These are phyloP conservation scores for Baryphthengus martii DNA, from an alignment of 2,113 vertebrate genomes.

Conservation along the genomic window DNA sequence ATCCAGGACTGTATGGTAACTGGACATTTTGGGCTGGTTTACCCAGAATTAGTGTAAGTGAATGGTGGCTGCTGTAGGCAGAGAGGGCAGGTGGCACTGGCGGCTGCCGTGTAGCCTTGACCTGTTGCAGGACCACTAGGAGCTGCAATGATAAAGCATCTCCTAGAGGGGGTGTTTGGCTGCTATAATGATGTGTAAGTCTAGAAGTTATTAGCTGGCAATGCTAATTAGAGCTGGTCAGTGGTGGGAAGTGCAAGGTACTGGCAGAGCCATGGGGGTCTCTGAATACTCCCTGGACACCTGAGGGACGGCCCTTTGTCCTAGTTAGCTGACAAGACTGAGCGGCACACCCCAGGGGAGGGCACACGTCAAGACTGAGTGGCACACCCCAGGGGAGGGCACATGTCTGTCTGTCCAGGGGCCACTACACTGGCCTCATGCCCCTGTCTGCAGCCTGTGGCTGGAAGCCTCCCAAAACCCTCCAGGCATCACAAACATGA, in stretches of 20 bases:
- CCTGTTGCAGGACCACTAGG: background rate
- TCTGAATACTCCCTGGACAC: fast-evolving
- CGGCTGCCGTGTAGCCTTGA: fast-evolving
- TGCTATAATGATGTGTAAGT: fast-evolving
- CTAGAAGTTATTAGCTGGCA: background rate
- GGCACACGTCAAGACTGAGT: background rate
- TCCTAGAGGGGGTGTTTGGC: background rate
- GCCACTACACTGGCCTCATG: fast-evolving
- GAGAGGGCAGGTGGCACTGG: background rate
- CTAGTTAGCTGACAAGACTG: background rate
- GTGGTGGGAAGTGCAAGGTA: fast-evolving
- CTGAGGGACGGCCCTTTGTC: background rate
- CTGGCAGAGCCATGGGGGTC: background rate
- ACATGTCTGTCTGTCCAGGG: fast-evolving
- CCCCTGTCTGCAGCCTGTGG: background rate
- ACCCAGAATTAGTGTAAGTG: background rate
- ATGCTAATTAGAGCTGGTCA: background rate
- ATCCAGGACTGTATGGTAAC: fast-evolving
- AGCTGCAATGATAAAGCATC: background rate
- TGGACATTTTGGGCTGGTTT: background rate
- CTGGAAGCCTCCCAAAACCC: background rate
- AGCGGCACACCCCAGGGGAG: background rate
- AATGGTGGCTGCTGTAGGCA: background rate
- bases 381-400: background rate
- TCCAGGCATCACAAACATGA: background rate